Evolutionary conservation across 2,113 vertebrate genomes (phyloP).

Genomic region (Sterna hirundo): DNA sequence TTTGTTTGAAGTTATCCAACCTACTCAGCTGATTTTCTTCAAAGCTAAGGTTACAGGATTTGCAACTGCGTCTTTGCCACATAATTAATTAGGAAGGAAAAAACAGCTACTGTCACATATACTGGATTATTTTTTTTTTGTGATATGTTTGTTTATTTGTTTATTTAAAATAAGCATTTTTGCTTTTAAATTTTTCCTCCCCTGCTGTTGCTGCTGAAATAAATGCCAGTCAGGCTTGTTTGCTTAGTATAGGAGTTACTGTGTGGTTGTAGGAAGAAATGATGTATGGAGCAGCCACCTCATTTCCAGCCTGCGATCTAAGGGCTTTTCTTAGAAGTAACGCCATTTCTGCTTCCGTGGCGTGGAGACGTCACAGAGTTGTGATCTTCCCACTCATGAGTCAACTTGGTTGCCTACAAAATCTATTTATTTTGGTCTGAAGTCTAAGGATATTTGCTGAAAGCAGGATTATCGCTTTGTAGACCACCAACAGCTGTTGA

Average conservation of each 20-base stretch:
- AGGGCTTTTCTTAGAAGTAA: neutral
- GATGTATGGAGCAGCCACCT: constrained; percentile 5
- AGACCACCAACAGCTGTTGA: constrained; percentile 85
- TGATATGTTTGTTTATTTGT: neutral
- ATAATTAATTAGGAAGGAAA: constrained; percentile 21
- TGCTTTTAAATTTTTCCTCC: neutral
- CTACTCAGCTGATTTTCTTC: constrained; percentile 66
- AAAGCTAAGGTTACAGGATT: constrained; percentile 42
- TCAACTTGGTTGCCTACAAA: constrained; percentile 41
- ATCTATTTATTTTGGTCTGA: constrained; percentile 54
- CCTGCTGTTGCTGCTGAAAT: neutral
- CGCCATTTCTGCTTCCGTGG: neutral
- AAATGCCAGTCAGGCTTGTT: neutral
- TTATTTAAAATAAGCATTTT: neutral
- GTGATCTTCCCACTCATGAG: neutral
- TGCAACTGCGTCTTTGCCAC: neutral
- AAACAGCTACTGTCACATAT: neutral
- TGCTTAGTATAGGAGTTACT: neutral
- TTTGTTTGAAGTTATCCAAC: constrained; percentile 65
- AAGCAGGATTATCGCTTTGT: constrained; percentile 81
- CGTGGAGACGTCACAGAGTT: neutral
- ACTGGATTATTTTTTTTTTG: neutral
- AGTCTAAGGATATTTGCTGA: constrained; percentile 74
- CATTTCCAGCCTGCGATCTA: neutral
- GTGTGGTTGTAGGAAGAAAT: neutral